Percentiles rank a stretch among this genome's conserved stretches.
These are phyloP conservation scores for Caenorhabditis angaria DNA, from an alignment of 2,888 invertebrate species.

Conservation along the genomic window DNA sequence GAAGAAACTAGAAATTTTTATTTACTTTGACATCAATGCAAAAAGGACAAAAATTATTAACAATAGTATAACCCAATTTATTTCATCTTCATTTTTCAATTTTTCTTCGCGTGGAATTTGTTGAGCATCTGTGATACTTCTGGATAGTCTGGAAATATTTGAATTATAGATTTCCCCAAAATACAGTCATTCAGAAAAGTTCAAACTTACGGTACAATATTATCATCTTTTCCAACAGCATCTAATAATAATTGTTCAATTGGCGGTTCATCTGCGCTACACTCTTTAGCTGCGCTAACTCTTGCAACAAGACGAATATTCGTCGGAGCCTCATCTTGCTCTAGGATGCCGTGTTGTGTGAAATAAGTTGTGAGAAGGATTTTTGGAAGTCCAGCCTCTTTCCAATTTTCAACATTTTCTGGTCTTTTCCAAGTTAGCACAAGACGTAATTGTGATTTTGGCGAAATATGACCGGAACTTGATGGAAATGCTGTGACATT, in stretches of 20 bases:
- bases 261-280: constrained; percentile 52
- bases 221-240: constrained; percentile 47
- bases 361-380: constrained; percentile 55
- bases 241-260: constrained; percentile 62
- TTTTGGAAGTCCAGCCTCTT: constrained; percentile 49
- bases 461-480: constrained; percentile 56
- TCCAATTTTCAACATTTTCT: constrained; percentile 47
- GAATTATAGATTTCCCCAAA: too few species aligned
- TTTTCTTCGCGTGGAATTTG: too few species aligned
- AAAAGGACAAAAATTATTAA: too few species aligned
- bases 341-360: constrained; percentile 30
- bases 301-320: constrained; percentile 39
- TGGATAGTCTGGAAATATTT: too few species aligned
- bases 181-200: too few species aligned
- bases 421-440: constrained; percentile 58
- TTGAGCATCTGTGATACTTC: too few species aligned
- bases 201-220: neutral
- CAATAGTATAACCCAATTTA: too few species aligned
- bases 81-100: too few species aligned
- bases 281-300: constrained; percentile 43
- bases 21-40: too few species aligned
- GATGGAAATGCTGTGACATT: constrained; percentile 56
- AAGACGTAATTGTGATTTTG: constrained; percentile 57
- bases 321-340: constrained; percentile 44
- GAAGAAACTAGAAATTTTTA: too few species aligned